These are phyloP conservation scores for Maniola jurtina DNA, from an alignment of 1,140 invertebrate genomes.

Conservation along the genomic window DNA sequence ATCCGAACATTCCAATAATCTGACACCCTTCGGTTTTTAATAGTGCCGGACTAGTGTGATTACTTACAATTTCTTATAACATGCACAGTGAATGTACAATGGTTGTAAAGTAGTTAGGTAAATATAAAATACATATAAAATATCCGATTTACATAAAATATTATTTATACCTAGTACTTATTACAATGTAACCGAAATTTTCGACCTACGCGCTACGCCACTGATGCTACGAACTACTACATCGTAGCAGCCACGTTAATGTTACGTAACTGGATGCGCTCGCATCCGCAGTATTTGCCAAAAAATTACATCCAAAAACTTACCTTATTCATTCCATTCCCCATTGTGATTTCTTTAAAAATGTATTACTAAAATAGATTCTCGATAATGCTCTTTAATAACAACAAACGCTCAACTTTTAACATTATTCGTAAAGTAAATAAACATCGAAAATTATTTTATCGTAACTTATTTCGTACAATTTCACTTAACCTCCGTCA, in stretches of 20 bases:
- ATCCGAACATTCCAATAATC: no score
- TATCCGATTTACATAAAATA: neutral
- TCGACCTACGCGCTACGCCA: constrained; percentile 27
- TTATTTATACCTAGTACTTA: neutral
- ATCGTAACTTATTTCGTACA: constrained; percentile 13
- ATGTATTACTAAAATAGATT: constrained; percentile 40
- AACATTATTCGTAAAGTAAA: constrained; percentile 31
- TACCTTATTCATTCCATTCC: constrained; percentile 90
- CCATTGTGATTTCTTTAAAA: constrained; percentile 76
- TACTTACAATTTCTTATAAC: no score
- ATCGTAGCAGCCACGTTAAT: constrained; percentile 45
- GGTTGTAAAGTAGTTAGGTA: no score
- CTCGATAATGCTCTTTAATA: constrained; percentile 36
- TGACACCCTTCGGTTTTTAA: no score
- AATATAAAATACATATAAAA: no score
- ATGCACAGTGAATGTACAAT: no score
- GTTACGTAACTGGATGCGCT: constrained; percentile 54
- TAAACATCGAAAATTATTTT: constrained; percentile 25
- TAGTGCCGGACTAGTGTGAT: no score
- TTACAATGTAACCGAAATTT: constrained; percentile 8
- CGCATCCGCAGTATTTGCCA: constrained; percentile 30
- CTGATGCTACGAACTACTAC: constrained; percentile 48
- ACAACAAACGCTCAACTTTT: constrained; percentile 39
- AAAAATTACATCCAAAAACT: constrained; percentile 40
- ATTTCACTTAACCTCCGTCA: constrained; percentile 51